These are phyloP conservation scores for Gephyroberyx darwinii DNA, from an alignment of 2,797 vertebrate species.

Conservation along the genomic window DNA sequence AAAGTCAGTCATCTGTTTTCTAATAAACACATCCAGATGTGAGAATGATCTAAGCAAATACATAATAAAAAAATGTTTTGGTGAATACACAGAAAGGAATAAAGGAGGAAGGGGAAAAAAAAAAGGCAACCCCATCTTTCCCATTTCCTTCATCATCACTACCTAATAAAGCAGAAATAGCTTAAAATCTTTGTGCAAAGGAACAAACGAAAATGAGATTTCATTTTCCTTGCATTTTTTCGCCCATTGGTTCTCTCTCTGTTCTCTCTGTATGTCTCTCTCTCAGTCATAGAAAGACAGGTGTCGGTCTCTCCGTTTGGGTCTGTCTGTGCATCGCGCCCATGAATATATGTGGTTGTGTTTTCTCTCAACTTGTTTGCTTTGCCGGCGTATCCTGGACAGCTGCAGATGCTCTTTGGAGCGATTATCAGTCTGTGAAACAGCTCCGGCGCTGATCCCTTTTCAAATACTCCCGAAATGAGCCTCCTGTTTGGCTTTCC, in stretches of 20 bases:
- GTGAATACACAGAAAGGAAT: background rate
- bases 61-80: too few relatives aligned
- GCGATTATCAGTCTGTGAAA: slow-evolving; percentile 62
- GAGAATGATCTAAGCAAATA: slow-evolving; percentile 12
- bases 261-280: background rate
- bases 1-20: slow-evolving; percentile 23
- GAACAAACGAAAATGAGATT: slow-evolving; percentile 10
- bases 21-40: slow-evolving; percentile 19
- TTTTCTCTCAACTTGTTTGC: slow-evolving; percentile 48
- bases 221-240: background rate
- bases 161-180: slow-evolving; percentile 23
- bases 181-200: slow-evolving; percentile 6
- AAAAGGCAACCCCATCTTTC: slow-evolving; percentile 24
- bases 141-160: slow-evolving; percentile 15
- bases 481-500: slow-evolving; percentile 54
- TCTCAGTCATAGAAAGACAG: slow-evolving; percentile 32
- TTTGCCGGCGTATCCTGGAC: slow-evolving; percentile 45
- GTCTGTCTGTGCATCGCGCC: slow-evolving; percentile 28
- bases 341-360: slow-evolving; percentile 32
- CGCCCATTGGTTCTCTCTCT: background rate
- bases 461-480: slow-evolving; percentile 64
- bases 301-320: slow-evolving; percentile 28
- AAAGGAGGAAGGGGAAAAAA: too few relatives aligned
- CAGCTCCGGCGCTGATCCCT: slow-evolving; percentile 55
- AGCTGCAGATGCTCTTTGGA: slow-evolving; percentile 55